Percentiles rank a stretch among this genome's conserved stretches.
phyloP scores from a whole-genome alignment of 2,113 vertebrate species.

The Herpailurus yagouaroundi region DNA sequence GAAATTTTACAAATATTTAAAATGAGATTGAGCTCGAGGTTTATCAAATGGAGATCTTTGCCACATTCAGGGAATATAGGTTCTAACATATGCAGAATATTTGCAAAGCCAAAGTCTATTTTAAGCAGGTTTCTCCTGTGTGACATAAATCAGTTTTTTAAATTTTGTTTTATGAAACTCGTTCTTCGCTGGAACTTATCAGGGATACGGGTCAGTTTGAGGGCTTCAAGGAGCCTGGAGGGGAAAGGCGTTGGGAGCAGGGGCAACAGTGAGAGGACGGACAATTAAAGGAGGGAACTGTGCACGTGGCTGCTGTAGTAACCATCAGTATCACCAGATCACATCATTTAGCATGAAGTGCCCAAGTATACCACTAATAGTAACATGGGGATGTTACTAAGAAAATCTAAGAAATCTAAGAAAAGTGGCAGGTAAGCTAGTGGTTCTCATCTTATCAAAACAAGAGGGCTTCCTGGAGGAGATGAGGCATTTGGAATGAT shows the following conservation, averaged over 20 bases:
- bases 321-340: background rate
- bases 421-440: background rate
- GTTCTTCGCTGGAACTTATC: background rate
- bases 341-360: background rate
- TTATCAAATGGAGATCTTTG: conserved; percentile 53
- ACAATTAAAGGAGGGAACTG: background rate
- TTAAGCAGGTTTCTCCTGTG: conserved; percentile 10
- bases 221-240: background rate
- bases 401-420: background rate
- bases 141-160: background rate
- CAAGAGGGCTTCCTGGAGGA: background rate
- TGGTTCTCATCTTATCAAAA: background rate
- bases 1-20: conserved; percentile 73
- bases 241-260: background rate
- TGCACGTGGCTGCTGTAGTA: no score
- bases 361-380: accelerated
- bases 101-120: conserved; percentile 55
- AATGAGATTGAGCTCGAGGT: conserved; percentile 58
- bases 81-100: background rate
- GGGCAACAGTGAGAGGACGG: background rate
- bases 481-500: background rate
- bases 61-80: background rate
- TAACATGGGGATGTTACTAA: background rate
- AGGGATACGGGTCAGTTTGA: background rate
- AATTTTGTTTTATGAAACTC: conserved; percentile 42